These are phyloP conservation scores for Limenitis camilla DNA, from an alignment of 2,888 invertebrate genomes.

Conservation along the genomic window DNA sequence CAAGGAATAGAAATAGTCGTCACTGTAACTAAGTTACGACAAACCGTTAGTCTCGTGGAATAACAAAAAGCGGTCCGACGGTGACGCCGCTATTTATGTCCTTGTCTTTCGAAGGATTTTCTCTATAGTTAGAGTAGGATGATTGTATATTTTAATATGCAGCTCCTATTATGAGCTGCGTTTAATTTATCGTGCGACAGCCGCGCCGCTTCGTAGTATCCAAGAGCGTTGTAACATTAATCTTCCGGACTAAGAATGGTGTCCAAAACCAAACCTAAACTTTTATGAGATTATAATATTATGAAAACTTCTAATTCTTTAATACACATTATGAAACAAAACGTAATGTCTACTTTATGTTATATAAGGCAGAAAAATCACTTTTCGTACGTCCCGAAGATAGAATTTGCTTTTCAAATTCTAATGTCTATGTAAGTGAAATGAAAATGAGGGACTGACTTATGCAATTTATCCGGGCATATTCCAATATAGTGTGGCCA, in stretches of 20 bases:
- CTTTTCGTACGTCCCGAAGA: too few relatives aligned
- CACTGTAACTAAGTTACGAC: constrained; percentile 52
- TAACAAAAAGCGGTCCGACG: constrained; percentile 64
- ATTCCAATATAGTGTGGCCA: constrained; percentile 17
- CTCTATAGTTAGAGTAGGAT: constrained; percentile 49
- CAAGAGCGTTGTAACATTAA: constrained; percentile 60
- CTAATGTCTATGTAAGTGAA: background rate
- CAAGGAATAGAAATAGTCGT: constrained; percentile 18
- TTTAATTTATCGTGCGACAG: constrained; percentile 72
- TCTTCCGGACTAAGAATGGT: constrained; percentile 47
- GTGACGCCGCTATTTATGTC: constrained; percentile 48
- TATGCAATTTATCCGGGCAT: constrained; percentile 12
- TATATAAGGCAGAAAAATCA: too few relatives aligned
- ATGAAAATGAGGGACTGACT: background rate
- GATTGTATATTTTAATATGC: constrained; percentile 51
- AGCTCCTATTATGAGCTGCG: constrained; percentile 60
- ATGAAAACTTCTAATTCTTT: background rate
- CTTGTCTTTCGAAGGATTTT: constrained; percentile 46
- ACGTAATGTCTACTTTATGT: background rate
- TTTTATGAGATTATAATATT: background rate
- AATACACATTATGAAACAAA: background rate
- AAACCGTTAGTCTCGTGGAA: constrained; percentile 60
- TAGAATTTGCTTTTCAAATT: too few relatives aligned
- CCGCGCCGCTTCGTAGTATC: constrained; percentile 52
- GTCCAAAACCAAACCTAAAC: constrained; percentile 7